phyloP scores from a whole-genome alignment of 2,888 invertebrate genomes.

The Dorcus hopei region DNA sequence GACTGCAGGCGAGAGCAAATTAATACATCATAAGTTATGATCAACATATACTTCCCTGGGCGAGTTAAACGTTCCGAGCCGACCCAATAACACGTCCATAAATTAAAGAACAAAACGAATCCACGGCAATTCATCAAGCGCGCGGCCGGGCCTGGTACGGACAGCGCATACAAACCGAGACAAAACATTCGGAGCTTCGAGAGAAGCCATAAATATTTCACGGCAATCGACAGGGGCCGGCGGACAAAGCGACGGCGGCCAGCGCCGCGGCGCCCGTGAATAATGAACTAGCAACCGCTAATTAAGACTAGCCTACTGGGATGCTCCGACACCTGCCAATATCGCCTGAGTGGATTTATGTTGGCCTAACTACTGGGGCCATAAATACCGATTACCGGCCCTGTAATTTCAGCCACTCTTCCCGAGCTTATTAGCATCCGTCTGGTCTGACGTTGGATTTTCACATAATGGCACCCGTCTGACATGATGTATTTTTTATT shows the following conservation, averaged over 20 bases:
- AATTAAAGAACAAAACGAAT: slow-evolving; percentile 32
- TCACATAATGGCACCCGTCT: no score
- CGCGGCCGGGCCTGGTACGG: slow-evolving; percentile 27
- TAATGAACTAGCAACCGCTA: slow-evolving; percentile 49
- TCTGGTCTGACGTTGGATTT: no score
- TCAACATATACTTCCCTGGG: background rate
- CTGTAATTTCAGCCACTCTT: slow-evolving; percentile 13
- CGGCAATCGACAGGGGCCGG: slow-evolving; percentile 43
- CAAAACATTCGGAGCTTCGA: slow-evolving; percentile 33
- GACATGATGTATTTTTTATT: no score
- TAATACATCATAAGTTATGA: background rate
- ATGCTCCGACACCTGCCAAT: slow-evolving; percentile 48
- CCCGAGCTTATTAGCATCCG: background rate
- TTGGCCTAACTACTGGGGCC: slow-evolving; percentile 29
- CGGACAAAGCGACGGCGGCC: slow-evolving; percentile 44
- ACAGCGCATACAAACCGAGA: slow-evolving; percentile 34
- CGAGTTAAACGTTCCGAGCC: slow-evolving; percentile 13
- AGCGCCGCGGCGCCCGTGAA: slow-evolving; percentile 42
- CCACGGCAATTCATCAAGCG: slow-evolving; percentile 36
- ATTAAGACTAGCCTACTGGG: slow-evolving; percentile 48
- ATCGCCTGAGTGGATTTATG: slow-evolving; percentile 42
- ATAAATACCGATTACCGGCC: slow-evolving; percentile 37
- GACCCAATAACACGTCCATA: slow-evolving; percentile 23
- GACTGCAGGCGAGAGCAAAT: background rate
- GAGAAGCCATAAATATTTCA: slow-evolving; percentile 44